These are phyloP conservation scores for Sipha maydis DNA, from an alignment of 2,888 invertebrate genomes.

Conservation along the genomic window DNA sequence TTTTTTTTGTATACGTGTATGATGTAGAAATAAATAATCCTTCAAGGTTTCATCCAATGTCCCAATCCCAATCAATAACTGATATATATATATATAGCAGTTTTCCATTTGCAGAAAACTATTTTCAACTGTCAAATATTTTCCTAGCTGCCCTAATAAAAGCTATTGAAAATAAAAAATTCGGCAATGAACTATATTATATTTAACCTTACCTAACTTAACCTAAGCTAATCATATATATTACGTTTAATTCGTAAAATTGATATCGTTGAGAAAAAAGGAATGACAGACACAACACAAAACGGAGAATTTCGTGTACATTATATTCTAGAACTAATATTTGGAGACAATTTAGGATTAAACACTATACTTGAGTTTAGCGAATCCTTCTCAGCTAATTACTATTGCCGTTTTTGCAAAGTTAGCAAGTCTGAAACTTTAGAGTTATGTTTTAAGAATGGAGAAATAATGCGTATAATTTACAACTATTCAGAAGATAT, in stretches of 20 bases:
- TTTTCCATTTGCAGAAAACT: too few species aligned
- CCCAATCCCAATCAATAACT: too few species aligned
- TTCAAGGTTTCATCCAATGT: too few species aligned
- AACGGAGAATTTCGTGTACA: not conserved
- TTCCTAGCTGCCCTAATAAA: too few species aligned
- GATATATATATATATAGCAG: too few species aligned
- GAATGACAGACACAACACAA: not conserved
- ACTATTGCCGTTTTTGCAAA: not conserved
- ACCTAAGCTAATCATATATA: too few species aligned
- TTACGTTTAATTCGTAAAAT: not conserved
- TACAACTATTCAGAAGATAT: too few species aligned
- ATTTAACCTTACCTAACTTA: too few species aligned
- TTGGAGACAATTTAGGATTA: not conserved
- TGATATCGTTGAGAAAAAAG: not conserved
- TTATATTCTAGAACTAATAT: not conserved
- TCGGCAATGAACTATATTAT: not conserved
- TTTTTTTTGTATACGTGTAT: conserved; percentile 1
- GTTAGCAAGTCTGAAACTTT: not conserved
- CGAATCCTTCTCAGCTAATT: not conserved
- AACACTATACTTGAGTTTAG: not conserved
- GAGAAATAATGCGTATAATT: too few species aligned
- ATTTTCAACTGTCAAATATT: too few species aligned
- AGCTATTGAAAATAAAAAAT: not conserved
- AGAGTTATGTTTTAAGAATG: not conserved
- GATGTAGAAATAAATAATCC: too few species aligned